Evolutionary conservation across 1,140 invertebrate species (phyloP).

Genomic region (Piezodorus guildinii): DNA sequence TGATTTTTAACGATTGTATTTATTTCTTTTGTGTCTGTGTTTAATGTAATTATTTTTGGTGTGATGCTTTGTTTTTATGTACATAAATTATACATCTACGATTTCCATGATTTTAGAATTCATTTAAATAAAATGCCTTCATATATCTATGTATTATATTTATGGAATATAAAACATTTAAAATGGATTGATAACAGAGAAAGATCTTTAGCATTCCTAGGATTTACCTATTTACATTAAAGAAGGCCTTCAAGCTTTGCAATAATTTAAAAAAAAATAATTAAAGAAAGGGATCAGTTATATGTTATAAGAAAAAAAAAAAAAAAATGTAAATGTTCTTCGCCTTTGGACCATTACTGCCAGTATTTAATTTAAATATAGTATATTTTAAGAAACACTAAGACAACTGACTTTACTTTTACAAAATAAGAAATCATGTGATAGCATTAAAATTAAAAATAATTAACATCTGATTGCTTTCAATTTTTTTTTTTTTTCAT

Average conservation of each 20-base stretch:
- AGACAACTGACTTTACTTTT: background rate
- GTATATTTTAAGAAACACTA: background rate
- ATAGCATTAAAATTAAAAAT: no score
- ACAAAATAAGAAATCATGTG: no score
- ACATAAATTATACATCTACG: no score
- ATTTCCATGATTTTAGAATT: no score
- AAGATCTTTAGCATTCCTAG: background rate
- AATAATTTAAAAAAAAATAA: background rate
- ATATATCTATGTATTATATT: no score
- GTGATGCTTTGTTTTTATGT: no score
- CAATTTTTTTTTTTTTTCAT: no score
- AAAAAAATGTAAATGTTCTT: background rate
- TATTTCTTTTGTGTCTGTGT: no score
- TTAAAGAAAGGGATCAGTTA: background rate
- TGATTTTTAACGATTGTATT: background rate
- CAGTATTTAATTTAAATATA: slow-evolving; percentile 7
- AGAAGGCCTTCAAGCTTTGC: slow-evolving; percentile 1
- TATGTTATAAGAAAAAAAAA: background rate
- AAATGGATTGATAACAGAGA: background rate
- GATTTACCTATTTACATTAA: background rate
- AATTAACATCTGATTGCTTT: no score
- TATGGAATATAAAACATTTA: no score
- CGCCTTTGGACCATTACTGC: slow-evolving; percentile 6
- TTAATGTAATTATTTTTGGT: no score
- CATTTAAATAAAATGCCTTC: no score